phyloP scores from a whole-genome alignment of 2,888 invertebrate species.

The Cantharis flavilabris region DNA sequence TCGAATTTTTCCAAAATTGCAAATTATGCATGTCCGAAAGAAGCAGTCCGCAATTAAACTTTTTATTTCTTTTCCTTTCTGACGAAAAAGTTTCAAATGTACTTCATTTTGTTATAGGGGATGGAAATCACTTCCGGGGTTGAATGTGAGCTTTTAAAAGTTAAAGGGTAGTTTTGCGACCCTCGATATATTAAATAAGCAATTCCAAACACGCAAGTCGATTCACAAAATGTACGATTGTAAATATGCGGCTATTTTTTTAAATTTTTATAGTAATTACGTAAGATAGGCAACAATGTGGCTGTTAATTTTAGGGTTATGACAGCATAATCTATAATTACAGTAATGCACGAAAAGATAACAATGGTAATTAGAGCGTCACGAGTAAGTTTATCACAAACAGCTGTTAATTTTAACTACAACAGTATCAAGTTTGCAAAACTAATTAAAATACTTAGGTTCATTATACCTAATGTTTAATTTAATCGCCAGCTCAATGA shows the following conservation, averaged over 20 bases:
- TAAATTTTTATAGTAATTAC: not conserved
- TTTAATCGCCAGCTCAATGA: not conserved
- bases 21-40: too few relatives aligned
- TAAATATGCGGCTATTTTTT: not conserved
- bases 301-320: not conserved
- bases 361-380: constrained; percentile 2
- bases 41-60: not conserved
- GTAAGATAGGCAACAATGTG: not conserved
- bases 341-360: not conserved
- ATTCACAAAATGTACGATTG: not conserved
- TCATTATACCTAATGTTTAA: not conserved
- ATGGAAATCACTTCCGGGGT: not conserved
- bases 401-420: not conserved
- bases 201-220: not conserved
- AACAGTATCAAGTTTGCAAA: not conserved
- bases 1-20: too few relatives aligned
- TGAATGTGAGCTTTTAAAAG: not conserved
- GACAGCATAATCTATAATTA: not conserved
- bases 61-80: not conserved
- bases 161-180: not conserved
- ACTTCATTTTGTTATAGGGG: not conserved
- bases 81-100: not conserved
- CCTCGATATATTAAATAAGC: not conserved
- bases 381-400: not conserved
- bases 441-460: not conserved